These are phyloP conservation scores for Temnothorax curvispinosus DNA, from an alignment of 1,140 invertebrate species.

Conservation along the genomic window DNA sequence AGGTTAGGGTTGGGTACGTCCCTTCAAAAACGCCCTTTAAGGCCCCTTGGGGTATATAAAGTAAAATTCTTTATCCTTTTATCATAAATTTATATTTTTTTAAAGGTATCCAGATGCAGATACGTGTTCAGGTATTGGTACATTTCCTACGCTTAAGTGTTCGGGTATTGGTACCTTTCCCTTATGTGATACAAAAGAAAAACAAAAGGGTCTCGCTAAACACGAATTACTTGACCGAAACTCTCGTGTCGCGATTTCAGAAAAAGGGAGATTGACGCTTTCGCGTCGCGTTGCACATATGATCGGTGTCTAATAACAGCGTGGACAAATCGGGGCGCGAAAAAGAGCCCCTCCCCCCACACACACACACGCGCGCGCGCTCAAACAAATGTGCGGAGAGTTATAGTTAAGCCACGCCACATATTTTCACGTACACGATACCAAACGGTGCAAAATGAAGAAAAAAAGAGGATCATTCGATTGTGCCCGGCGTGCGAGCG, in stretches of 20 bases:
- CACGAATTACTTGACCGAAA: neutral
- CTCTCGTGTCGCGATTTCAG: conserved; percentile 17
- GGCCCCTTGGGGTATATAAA: no score
- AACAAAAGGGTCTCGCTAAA: neutral
- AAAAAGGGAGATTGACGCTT: neutral
- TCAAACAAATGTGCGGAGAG: neutral
- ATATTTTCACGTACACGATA: conserved; percentile 5
- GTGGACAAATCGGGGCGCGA: neutral
- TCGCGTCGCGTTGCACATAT: conserved; percentile 8
- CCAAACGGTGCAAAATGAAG: neutral
- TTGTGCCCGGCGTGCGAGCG: conserved; percentile 1
- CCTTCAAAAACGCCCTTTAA: no score
- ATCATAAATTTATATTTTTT: no score
- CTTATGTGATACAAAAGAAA: neutral
- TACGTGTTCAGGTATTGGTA: no score
- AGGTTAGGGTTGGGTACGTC: no score
- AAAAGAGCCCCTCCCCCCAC: neutral
- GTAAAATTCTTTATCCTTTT: no score
- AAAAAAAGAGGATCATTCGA: conserved; percentile 19
- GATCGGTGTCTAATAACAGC: conserved; percentile 43
- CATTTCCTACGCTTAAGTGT: no score
- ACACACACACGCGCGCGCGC: no score
- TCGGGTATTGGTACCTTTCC: no score
- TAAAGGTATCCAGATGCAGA: no score
- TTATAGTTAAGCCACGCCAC: conserved; percentile 22